Evolutionary conservation across 2,113 vertebrate species (phyloP), one percentile per base, ranked within the genome.

Genomic region (Sula dactylatra): DNA sequence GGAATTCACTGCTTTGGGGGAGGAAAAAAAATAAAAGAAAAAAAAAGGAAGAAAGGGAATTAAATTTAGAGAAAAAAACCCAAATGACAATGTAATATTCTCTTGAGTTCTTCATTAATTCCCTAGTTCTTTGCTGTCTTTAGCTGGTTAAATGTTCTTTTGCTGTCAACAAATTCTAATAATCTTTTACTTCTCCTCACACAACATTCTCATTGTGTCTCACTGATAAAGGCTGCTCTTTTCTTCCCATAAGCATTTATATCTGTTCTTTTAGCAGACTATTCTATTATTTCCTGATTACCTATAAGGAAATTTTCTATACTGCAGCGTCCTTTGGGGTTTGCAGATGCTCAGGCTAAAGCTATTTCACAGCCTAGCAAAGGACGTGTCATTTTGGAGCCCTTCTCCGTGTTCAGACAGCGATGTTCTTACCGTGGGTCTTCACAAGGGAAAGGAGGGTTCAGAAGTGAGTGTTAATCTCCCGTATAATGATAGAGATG

Each of bases 61-160:
- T 36, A 78, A 44, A 50, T 44, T 17, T 36, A 26, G 45, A 54
- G 47, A 32, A 38, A 70, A 78, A 69, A 50, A 13, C 32, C 7
- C 16, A 38, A 62, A 61, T 18, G 21, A 26, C 24, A 62, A 36
- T 32, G 17, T 61, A 67, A 16, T 67, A 34, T 70, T 96, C 94
- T 95, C 69, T 92, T 92, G 77, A 92, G 91, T 50, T 94, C 31
- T 88, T 86, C 66, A 86, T 94, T 94, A 91, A 88, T 88, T 97
- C 70, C 72, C 65, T 90, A 82, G 38, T 44, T 47, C 69, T 95
- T 95, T 92, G 88, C 62, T 90, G 27, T 64, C 31, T 49, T 56
- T 79, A 90, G 62, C 94, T 94, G 76, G 44, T 84, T 94, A 91
- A 94, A 96, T 93, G 81, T 93, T 89, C 81, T 88, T 93, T 90